phyloP scores from a whole-genome alignment of 2,888 invertebrate genomes.

The Enchytraeus crypticus region DNA sequence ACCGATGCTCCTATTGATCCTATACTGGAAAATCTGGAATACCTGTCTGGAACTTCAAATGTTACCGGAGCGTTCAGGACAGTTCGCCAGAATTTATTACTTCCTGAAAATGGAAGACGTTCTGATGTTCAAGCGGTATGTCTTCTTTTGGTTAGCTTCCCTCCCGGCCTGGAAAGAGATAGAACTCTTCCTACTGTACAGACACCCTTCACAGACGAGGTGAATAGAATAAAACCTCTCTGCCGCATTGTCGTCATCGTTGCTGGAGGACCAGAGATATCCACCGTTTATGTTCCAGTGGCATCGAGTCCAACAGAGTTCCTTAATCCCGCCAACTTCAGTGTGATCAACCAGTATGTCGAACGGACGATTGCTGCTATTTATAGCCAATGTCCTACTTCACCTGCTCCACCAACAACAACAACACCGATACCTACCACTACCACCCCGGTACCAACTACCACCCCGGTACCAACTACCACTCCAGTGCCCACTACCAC shows the following conservation, averaged over 20 bases:
- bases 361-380: not conserved
- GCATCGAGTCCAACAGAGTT: not conserved
- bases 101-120: conserved; percentile 2
- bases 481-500: not conserved
- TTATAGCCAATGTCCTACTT: not conserved
- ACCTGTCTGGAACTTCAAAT: not conserved
- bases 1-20: not conserved
- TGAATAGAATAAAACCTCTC: not conserved
- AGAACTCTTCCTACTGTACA: not conserved
- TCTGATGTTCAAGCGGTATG: not conserved
- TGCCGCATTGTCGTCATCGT: conserved; percentile 2
- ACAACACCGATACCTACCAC: not conserved
- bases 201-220: not conserved
- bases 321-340: not conserved
- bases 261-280: not conserved
- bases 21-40: conserved; percentile 1
- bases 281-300: not conserved
- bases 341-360: not conserved
- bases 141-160: not conserved
- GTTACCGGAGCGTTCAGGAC: conserved; percentile 4
- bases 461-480: not conserved
- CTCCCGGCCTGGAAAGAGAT: not conserved
- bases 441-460: not conserved
- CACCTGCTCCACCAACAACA: not conserved
- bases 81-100: not conserved